phyloP scores from a whole-genome alignment of 2,113 vertebrate genomes.

The Apodemus speciosus region DNA sequence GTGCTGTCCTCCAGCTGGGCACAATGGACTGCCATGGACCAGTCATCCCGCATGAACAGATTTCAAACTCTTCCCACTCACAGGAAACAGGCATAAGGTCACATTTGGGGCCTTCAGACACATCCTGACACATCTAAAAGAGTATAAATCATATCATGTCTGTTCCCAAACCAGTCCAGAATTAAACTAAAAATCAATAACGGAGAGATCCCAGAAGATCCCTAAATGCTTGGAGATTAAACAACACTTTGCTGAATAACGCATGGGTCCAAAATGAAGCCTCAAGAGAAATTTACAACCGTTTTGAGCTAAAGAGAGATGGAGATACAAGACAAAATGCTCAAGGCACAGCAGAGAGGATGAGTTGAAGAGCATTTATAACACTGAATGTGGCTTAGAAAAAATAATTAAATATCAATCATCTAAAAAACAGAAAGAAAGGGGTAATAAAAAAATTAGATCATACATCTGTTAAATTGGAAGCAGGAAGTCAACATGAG shows the following conservation, averaged over 20 bases:
- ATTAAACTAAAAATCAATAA: not conserved
- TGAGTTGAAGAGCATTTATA: not conserved
- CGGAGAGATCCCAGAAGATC: not conserved
- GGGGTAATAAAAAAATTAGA: not conserved
- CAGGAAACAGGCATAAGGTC: not conserved
- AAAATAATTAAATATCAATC: not conserved
- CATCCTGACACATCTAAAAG: not conserved
- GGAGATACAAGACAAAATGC: not conserved
- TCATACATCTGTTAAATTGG: not conserved
- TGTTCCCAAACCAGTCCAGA: not conserved
- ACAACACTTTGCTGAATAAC: not conserved
- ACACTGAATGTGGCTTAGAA: not conserved
- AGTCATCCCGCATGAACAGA: not conserved
- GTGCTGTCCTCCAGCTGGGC: not conserved
- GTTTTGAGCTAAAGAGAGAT: slow-evolving; percentile 15
- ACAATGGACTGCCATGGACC: no score
- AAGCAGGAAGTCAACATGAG: not conserved
- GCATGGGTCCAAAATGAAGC: not conserved
- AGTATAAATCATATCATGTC: not conserved
- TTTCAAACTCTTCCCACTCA: not conserved
- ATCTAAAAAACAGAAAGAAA: not conserved
- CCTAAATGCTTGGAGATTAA: not conserved
- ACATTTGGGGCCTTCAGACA: not conserved
- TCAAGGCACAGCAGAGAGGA: not conserved
- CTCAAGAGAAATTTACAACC: not conserved